Percentiles rank a stretch among this genome's conserved stretches.
These are phyloP conservation scores for Drosophila seclusa DNA, from an alignment of 2,888 invertebrate species.

Conservation along the genomic window DNA sequence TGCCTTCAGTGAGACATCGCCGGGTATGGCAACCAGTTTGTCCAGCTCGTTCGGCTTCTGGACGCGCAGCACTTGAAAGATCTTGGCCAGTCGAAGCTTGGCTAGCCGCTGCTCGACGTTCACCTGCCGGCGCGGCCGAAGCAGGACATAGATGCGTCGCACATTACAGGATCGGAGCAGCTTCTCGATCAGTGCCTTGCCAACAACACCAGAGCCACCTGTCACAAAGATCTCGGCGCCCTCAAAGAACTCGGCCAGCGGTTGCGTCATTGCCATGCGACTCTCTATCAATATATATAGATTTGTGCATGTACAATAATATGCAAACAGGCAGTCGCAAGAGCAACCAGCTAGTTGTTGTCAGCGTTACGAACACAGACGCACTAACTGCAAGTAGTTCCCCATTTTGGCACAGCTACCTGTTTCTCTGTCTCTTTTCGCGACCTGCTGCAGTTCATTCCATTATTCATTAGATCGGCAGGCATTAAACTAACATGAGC, in stretches of 20 bases:
- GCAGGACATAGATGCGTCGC: constrained; percentile 90
- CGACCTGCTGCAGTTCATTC: constrained; percentile 1
- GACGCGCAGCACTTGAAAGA: constrained; percentile 72
- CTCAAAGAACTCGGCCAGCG: constrained; percentile 86
- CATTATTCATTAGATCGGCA: constrained; percentile 42
- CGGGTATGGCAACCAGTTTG: constrained; percentile 75
- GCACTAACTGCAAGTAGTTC: constrained; percentile 15
- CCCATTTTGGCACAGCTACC: constrained; percentile 17
- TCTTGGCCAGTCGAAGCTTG: constrained; percentile 85
- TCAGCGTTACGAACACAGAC: constrained; percentile 9
- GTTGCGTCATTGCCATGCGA: constrained; percentile 16
- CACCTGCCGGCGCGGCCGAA: constrained; percentile 90
- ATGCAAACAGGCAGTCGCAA: neutral
- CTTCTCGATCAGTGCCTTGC: constrained; percentile 95
- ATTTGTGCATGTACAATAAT: too few relatives aligned
- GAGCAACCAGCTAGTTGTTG: constrained; percentile 6
- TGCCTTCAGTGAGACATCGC: constrained; percentile 67
- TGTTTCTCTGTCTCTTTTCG: neutral
- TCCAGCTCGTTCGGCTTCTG: constrained; percentile 71
- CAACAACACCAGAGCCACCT: constrained; percentile 93
- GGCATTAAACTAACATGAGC: constrained; percentile 37
- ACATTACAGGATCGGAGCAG: constrained; percentile 92
- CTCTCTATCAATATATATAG: neutral
- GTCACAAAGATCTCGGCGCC: constrained; percentile 91
- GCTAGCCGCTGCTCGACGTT: constrained; percentile 88